Evolutionary conservation across 2,113 vertebrate genomes (phyloP).

Genomic region (Lathamus discolor): DNA sequence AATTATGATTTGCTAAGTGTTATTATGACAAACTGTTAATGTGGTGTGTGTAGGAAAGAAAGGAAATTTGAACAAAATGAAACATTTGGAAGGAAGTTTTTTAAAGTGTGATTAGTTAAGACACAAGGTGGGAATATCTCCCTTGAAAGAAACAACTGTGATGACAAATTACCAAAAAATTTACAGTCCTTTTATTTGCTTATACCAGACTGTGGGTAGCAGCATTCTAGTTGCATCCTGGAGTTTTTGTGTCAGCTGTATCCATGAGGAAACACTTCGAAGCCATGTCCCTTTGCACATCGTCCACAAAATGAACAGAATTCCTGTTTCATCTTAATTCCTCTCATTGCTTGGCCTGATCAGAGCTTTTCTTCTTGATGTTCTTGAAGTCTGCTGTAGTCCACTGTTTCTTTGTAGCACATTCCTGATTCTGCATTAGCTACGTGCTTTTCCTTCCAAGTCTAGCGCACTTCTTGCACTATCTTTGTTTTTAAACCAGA

Average conservation of each 20-base stretch:
- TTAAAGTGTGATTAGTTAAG: not conserved
- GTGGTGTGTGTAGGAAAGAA: not conserved
- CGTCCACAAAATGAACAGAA: not conserved
- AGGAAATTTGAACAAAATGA: not conserved
- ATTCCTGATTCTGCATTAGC: not conserved
- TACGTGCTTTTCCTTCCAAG: not conserved
- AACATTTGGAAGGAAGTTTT: not conserved
- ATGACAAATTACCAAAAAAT: not conserved
- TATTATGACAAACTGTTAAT: not conserved
- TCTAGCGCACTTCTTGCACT: not conserved
- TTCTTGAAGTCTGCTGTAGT: not conserved
- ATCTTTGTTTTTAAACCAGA: not conserved
- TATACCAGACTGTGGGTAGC: not conserved
- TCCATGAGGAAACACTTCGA: not conserved
- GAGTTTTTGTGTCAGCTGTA: not conserved
- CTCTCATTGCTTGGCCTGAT: not conserved
- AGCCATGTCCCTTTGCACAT: not conserved
- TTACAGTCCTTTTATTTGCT: not conserved
- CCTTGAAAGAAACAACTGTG: not conserved
- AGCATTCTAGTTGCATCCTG: fast-evolving
- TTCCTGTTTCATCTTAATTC: not conserved
- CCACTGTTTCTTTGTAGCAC: not conserved
- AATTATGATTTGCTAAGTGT: not conserved
- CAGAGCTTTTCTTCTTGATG: not conserved
- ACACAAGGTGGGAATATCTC: not conserved